Percentiles rank a stretch among this genome's conserved stretches.
phyloP scores from a whole-genome alignment of 35 echinoderm and acorn worm species.

The Apostichopus japonicus region DNA sequence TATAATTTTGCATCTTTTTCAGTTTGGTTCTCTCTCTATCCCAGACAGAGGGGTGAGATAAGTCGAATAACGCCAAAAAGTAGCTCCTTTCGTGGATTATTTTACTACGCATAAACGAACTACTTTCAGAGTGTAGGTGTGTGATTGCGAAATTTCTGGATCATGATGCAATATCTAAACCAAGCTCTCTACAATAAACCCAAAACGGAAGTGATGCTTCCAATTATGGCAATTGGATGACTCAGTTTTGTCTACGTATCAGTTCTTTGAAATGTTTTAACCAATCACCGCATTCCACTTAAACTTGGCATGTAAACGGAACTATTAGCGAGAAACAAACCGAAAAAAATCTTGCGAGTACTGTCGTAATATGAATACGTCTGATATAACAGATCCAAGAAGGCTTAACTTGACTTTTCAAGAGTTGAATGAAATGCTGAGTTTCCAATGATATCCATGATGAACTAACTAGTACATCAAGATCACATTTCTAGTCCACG shows the following conservation, averaged over 20 bases:
- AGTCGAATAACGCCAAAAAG: background rate
- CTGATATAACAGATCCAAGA: too few species aligned
- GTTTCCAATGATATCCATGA: too few species aligned
- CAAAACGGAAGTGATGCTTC: background rate
- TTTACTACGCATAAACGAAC: conserved; percentile 20
- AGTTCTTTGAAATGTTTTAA: conserved; percentile 38
- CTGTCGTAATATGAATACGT: too few species aligned
- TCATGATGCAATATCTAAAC: conserved; percentile 48
- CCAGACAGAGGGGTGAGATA: background rate
- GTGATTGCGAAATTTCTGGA: conserved; percentile 26
- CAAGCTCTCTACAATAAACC: background rate
- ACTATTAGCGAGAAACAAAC: too few species aligned
- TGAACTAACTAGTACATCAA: too few species aligned
- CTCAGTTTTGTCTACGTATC: conserved; percentile 40
- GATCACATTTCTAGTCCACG: too few species aligned
- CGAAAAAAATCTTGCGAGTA: too few species aligned
- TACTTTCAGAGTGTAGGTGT: background rate
- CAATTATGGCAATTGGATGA: conserved; percentile 42
- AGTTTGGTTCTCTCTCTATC: background rate
- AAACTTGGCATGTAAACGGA: background rate
- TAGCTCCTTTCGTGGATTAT: background rate
- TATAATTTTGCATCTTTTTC: background rate
- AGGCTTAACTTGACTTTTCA: too few species aligned
- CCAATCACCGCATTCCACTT: conserved; percentile 56
- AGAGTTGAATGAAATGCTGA: too few species aligned